Evolutionary conservation across 2,113 vertebrate genomes (phyloP), one percentile per base, ranked within the genome.

Genomic region (Notarius quadriscutis): DNA sequence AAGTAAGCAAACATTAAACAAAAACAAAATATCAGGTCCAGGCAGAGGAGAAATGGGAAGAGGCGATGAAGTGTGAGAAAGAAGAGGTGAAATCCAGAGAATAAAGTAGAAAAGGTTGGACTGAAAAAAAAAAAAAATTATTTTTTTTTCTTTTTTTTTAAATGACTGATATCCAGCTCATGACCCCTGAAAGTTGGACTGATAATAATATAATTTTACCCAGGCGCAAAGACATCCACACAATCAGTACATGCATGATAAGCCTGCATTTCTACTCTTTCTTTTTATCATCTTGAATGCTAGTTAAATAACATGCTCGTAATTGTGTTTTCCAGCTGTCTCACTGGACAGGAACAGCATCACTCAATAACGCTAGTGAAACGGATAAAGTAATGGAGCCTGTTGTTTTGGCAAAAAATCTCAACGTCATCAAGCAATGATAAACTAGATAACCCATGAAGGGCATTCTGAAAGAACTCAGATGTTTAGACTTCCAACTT

Each of bases 31-130:
- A 34, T 27, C 78, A 60, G 78, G 30, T 62, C 57, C 81, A 84
- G n/a, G 63, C 82, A 84, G n/a, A 55, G 30, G 63, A 55, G 50
- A 51, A 58, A 84, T 1, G 10, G 25, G 58, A 27, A 34, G 22
- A 60, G 9, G 15, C 57, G 81, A 71, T 18, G 25, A 75, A 81
- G 74, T 51, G 69, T 74, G 57, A 84, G n/a, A 74, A 82, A 15
- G 34, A n/a, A 17, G 30, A 77, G 7, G 34, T 77, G 20, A 51
- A 65, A 22, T 77, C 14, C n/a, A 41, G 55, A 0, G 15, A 80
- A 75, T 6, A 8, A 48, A n/a, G 30, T 15, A 7, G 15, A 83
- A 48, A 60, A 80, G 8, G 18, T 62, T 22, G 14, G 53, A 78
- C 53, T 30, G 78, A 55, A n/a, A 2, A 41, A 41, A 41, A 41